A percentile compares a stretch with the other conserved stretches of the same genome.
phyloP scores from a whole-genome alignment of 2,888 invertebrate genomes.

The Stenchaetothrips biformis region DNA sequence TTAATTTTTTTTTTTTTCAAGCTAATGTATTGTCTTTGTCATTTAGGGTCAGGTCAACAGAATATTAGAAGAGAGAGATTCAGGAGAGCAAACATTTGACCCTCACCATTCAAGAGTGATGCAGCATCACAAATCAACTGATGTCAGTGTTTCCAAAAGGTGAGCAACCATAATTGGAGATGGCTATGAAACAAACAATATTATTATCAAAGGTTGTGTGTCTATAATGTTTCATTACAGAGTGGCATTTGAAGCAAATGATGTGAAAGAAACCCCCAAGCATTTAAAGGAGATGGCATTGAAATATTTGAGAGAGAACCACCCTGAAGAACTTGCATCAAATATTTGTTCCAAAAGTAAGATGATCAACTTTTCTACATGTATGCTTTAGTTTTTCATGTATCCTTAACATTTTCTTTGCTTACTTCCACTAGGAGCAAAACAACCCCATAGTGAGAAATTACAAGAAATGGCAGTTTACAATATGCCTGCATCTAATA shows the following conservation, averaged over 20 bases:
- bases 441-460: conserved; percentile 23
- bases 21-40: neutral
- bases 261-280: conserved; percentile 38
- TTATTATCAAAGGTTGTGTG: neutral
- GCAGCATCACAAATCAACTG: conserved; percentile 29
- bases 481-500: conserved; percentile 45
- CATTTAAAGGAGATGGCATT: conserved; percentile 41
- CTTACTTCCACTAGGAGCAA: conserved; percentile 3
- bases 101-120: neutral
- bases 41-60: conserved; percentile 52
- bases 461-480: conserved; percentile 32
- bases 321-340: neutral
- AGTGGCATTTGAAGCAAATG: conserved; percentile 42
- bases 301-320: conserved; percentile 8
- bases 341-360: neutral
- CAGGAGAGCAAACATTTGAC: conserved; percentile 32
- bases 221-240: conserved; percentile 29
- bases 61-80: conserved; percentile 49
- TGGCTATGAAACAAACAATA: conserved; percentile 23
- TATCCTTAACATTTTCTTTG: neutral
- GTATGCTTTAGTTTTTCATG: conserved; percentile 50
- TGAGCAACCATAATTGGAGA: conserved; percentile 29
- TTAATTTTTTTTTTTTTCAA: conserved; percentile 28
- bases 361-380: conserved; percentile 41
- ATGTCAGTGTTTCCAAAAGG: conserved; percentile 28